Percentiles rank a stretch among this genome's conserved stretches.
phyloP scores from a whole-genome alignment of 2,113 vertebrate species.

The Carassius gibelio region DNA sequence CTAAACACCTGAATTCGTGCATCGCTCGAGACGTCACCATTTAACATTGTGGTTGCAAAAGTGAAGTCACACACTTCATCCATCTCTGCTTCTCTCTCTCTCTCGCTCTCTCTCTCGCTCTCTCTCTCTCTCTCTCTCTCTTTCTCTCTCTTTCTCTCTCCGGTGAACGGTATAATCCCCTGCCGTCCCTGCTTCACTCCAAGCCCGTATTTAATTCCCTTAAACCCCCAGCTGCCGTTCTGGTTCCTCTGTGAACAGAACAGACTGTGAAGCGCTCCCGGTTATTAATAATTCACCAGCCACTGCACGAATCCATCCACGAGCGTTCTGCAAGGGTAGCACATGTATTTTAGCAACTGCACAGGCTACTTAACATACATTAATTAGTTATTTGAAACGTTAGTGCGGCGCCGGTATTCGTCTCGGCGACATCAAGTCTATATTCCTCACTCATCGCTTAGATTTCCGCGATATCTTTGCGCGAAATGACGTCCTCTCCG shows the following conservation, averaged over 20 bases:
- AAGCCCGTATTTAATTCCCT: conserved; percentile 81
- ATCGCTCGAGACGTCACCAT: background rate
- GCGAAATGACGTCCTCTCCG: conserved; percentile 49
- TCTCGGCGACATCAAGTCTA: conserved; percentile 3
- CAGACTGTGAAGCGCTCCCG: conserved; percentile 76
- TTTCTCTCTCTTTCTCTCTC: conserved; percentile 59
- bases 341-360: conserved; percentile 31
- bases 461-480: conserved; percentile 50
- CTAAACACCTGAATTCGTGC: background rate
- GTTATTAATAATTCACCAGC: conserved; percentile 83
- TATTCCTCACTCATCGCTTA: conserved; percentile 21
- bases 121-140: conserved; percentile 58
- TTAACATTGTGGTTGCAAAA: conserved; percentile 49
- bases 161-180: conserved; percentile 79
- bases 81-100: conserved; percentile 54
- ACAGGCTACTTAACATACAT: background rate
- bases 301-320: conserved; percentile 67
- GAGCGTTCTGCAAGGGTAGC: conserved; percentile 27
- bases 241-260: conserved; percentile 75
- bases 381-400: conserved; percentile 1
- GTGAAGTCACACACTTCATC: conserved; percentile 26
- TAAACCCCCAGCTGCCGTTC: conserved; percentile 82
- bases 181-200: conserved; percentile 76
- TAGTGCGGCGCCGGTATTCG: conserved; percentile 7
- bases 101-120: too few species aligned